These are phyloP conservation scores for Sinocyclocheilus grahami DNA, from an alignment of 2,113 vertebrate genomes.

Conservation along the genomic window DNA sequence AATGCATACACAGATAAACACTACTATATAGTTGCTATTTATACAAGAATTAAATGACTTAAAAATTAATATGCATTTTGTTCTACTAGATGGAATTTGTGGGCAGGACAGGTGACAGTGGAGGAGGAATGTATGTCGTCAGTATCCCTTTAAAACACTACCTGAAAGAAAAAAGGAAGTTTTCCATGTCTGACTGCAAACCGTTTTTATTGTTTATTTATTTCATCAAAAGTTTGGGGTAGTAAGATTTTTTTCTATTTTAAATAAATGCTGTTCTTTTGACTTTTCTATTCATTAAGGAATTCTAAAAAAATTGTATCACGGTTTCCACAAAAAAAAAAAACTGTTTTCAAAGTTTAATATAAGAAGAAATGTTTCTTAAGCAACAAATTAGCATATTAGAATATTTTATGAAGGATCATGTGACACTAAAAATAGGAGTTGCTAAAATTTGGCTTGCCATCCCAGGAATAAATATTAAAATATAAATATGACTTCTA, in stretches of 20 bases:
- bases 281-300: no score
- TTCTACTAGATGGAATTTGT: constrained; percentile 87
- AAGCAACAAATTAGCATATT: not conserved
- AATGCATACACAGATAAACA: constrained; percentile 50
- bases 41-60: not conserved
- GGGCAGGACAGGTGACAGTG: constrained; percentile 89
- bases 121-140: constrained; percentile 90
- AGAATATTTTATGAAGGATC: not conserved
- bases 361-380: not conserved
- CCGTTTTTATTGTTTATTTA: not conserved
- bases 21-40: not conserved
- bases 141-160: constrained; percentile 85
- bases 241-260: not conserved
- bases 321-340: no score
- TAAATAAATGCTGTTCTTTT: not conserved
- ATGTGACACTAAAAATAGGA: not conserved
- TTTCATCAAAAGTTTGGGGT: not conserved
- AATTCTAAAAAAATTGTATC: no score
- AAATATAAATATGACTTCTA: not conserved
- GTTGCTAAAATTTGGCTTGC: not conserved
- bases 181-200: constrained; percentile 9
- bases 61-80: not conserved
- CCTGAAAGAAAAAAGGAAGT: not conserved
- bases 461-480: not conserved
- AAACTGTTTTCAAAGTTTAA: not conserved